phyloP scores from a whole-genome alignment of 2,797 vertebrate genomes.

The Caiman crocodilus region DNA sequence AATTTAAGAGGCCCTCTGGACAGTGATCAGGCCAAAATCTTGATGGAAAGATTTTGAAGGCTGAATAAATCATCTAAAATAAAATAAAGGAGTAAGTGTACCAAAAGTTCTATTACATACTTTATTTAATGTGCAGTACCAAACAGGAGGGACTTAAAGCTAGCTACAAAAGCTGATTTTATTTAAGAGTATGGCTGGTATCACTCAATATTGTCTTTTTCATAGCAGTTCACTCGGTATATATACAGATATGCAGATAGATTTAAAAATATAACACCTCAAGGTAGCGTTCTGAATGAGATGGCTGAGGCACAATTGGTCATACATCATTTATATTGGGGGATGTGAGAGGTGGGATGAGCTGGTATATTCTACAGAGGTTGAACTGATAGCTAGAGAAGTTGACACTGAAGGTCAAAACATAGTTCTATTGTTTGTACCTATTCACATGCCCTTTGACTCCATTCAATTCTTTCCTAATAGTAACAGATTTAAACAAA shows the following conservation, averaged over 20 bases:
- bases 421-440: not conserved
- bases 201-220: not conserved
- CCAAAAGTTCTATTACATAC: constrained; percentile 36
- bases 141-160: constrained; percentile 20
- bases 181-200: not conserved
- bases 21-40: constrained; percentile 45
- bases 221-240: not conserved
- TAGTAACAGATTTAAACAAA: not conserved
- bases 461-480: not conserved
- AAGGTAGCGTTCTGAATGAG: not conserved
- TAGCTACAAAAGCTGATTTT: constrained; percentile 32
- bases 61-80: constrained; percentile 55
- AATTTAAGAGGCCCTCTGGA: constrained; percentile 56
- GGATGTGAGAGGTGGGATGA: not conserved
- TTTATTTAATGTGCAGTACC: constrained; percentile 40
- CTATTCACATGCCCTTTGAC: not conserved
- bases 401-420: not conserved
- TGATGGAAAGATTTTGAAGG: constrained; percentile 54
- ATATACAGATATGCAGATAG: not conserved
- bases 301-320: not conserved
- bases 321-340: not conserved
- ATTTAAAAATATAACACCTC: constrained; percentile 29
- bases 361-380: not conserved
- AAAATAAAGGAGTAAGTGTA: constrained; percentile 53
- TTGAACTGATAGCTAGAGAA: not conserved